Percentiles rank a stretch among this genome's conserved stretches.
phyloP scores from a whole-genome alignment of 1,140 invertebrate species.

The Drosophila mojavensis region DNA sequence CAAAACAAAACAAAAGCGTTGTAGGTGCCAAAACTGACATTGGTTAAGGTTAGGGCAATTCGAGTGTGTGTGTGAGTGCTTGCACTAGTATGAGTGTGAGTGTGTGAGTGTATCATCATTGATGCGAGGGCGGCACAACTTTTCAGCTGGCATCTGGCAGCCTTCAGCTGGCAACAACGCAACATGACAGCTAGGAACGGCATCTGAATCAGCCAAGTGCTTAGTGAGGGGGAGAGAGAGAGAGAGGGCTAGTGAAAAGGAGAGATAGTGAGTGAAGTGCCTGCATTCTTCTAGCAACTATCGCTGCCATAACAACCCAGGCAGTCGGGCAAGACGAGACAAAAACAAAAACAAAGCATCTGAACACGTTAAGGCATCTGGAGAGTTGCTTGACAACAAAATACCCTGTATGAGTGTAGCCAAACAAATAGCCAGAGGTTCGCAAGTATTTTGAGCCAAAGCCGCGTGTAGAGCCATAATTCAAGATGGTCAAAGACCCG shows the following conservation, averaged over 20 bases:
- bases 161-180: constrained; percentile 56
- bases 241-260: background rate
- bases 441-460: no score
- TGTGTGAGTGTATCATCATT: constrained; percentile 6
- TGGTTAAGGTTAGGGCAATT: constrained; percentile 54
- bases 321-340: constrained; percentile 14
- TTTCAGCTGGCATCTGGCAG: constrained; percentile 68
- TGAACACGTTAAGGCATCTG: background rate
- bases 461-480: no score
- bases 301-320: constrained; percentile 14
- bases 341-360: background rate
- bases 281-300: constrained; percentile 31
- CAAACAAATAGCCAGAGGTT: no score
- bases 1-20: constrained; percentile 49
- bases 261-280: background rate
- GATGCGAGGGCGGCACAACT: constrained; percentile 39
- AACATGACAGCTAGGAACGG: constrained; percentile 66
- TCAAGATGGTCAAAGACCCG: no score
- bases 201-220: constrained; percentile 15
- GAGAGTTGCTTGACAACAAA: background rate
- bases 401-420: constrained; percentile 10
- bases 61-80: constrained; percentile 9
- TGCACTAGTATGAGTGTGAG: constrained; percentile 9
- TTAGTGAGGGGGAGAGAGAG: background rate
- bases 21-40: constrained; percentile 77